Evolutionary conservation across 1,140 invertebrate species (phyloP), one percentile per base, ranked within the genome.

Genomic region (Eriosoma lanigerum): DNA sequence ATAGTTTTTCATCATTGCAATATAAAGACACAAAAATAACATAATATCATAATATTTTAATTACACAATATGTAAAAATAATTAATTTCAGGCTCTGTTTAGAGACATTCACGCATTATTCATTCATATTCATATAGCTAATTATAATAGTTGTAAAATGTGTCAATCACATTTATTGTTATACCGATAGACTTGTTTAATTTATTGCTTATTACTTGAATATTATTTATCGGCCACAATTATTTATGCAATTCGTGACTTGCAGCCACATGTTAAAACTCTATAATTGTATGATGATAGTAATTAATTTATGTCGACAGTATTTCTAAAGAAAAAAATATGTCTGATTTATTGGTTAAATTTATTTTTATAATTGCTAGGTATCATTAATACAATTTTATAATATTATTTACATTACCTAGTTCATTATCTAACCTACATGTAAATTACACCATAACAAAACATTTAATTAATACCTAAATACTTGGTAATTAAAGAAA

Each of bases 221-320:
- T 13, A 32, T 54, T 1, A 15, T 32, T 12, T n/a, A 73, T 44
- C 12, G 29, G 17, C 1, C 15, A 15, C 17, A 1, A 54, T 32
- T 29, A 54, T 29, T 73, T 54, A 54, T 73, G 24, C 26, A 15
- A 73, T 29, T 54, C 26, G 24, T 73, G 50, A 54, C 70, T 73
- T 73, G 17, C 24, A 17, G 9, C 12, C 13, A n/a, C 6, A 10
- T 73, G 3, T 21, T 54, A 52, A 54, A 52, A 73, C 32, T 38
- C 32, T 73, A 1, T 6, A 72, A 9, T 32, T 6, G 4, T 32
- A 21, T 2, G 19, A 50, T 32, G 1, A 32, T 21, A 13, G 50
- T 54, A n/a, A 32, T 73, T 54, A 73, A 68, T 68, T 26, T 68
- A 48, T 29, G 44, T 15, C 21, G 38, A 10, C n/a, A 64, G 19